Evolutionary conservation across 2,888 invertebrate species (phyloP).

Genomic region (Ctena decussata): DNA sequence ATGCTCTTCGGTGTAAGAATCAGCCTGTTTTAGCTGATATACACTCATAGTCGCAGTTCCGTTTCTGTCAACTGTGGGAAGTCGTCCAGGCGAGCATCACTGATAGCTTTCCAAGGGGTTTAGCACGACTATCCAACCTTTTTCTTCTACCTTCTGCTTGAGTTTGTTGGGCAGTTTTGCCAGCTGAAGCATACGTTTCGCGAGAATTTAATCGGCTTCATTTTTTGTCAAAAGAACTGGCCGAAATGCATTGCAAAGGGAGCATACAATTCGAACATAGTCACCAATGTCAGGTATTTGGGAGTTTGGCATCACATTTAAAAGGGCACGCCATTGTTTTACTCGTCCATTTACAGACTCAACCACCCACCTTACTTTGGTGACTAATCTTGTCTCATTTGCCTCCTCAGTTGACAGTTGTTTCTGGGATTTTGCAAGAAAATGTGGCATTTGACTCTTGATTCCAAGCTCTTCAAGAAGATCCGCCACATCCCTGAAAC

Average conservation of each 20-base stretch:
- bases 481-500: conserved; percentile 24
- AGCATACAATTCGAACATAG: background rate
- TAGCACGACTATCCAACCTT: too few species aligned
- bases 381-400: conserved; percentile 5
- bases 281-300: background rate
- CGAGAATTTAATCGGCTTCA: background rate
- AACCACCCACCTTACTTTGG: conserved; percentile 21
- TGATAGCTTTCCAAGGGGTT: too few species aligned
- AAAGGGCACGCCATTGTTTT: conserved; percentile 26
- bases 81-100: too few species aligned
- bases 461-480: conserved; percentile 11
- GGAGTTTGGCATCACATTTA: background rate
- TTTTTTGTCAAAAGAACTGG: background rate
- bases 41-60: too few species aligned
- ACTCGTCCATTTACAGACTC: conserved; percentile 23
- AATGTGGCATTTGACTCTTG: conserved; percentile 20
- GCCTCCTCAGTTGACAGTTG: conserved; percentile 2
- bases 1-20: too few species aligned
- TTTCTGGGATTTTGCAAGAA: background rate
- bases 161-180: background rate
- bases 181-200: background rate
- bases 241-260: background rate
- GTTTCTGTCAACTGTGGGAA: too few species aligned
- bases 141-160: background rate
- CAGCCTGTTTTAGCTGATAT: too few species aligned